Evolutionary conservation across 1,140 invertebrate genomes (phyloP).

Genomic region (Polypedilum pembai): DNA sequence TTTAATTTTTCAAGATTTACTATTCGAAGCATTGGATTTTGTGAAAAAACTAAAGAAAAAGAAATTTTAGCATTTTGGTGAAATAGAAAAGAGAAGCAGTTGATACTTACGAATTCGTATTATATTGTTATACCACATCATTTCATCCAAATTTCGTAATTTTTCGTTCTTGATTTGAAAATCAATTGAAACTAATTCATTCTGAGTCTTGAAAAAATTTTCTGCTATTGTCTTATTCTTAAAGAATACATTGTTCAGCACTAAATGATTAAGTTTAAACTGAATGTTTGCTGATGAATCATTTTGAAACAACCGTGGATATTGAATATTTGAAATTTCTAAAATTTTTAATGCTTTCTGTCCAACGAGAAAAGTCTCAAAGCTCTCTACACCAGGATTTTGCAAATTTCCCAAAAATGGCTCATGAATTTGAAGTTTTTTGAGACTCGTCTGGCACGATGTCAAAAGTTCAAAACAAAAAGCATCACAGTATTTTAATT

Average conservation of each 20-base stretch:
- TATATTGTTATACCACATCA: not conserved
- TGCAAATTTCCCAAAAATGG: not conserved
- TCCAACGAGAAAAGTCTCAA: not conserved
- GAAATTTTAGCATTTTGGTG: not conserved
- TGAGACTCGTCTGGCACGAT: not conserved
- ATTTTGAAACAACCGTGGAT: not conserved
- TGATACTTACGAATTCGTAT: not conserved
- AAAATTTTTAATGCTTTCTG: not conserved
- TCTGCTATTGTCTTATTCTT: not conserved
- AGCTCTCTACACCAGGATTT: not conserved
- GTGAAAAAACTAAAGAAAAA: not conserved
- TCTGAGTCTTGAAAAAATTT: not conserved
- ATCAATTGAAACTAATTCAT: not conserved
- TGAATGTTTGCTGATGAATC: not conserved
- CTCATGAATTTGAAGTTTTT: not conserved
- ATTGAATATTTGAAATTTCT: not conserved
- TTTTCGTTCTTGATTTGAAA: constrained; percentile 2
- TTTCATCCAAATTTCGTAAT: not conserved
- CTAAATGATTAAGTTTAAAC: not conserved
- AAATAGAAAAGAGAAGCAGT: not conserved
- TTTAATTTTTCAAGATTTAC: not conserved
- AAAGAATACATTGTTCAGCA: not conserved
- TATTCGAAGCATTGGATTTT: not conserved
- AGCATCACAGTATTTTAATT: not conserved
- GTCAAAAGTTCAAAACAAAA: not conserved